Conservation (phyloP, 2,797 vertebrate species). For the Muscicapa striata region DNA sequence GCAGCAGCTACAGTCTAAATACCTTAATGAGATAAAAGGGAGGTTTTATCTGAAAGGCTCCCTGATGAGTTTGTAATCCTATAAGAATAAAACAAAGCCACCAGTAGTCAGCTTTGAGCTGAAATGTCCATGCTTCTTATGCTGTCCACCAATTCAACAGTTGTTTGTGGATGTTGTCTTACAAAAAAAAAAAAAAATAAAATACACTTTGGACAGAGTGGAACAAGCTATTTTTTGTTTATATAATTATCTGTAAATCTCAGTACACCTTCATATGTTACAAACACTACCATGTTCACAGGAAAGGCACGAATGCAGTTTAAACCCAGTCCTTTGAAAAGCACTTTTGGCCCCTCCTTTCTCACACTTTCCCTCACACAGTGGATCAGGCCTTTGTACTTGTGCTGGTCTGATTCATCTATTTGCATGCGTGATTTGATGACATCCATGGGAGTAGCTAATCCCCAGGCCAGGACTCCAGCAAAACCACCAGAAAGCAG, state of each 20-base stretch:
- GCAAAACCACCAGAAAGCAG: constrained; percentile 88
- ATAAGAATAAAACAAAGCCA: background rate
- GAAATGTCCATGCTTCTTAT: background rate
- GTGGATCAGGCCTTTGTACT: constrained; percentile 86
- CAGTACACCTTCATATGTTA: constrained; percentile 84
- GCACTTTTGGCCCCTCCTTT: constrained; percentile 83
- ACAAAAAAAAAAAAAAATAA: background rate
- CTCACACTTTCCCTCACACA: constrained; percentile 81
- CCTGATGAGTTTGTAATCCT: background rate
- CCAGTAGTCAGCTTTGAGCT: background rate
- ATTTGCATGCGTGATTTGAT: constrained; percentile 91
- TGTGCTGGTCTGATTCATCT: constrained; percentile 78
- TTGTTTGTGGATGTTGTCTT: background rate
- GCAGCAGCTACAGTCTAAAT: background rate
- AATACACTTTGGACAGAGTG: background rate
- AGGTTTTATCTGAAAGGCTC: background rate
- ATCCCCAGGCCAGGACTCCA: constrained; percentile 85
- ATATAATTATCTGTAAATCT: constrained; percentile 55
- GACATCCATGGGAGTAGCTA: constrained; percentile 93
- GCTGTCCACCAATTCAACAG: background rate
- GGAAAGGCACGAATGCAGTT: constrained; percentile 92
- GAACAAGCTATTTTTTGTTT: background rate
- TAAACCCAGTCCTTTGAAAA: constrained; percentile 88
- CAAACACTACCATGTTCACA: constrained; percentile 90
- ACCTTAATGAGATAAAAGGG: background rate